Conservation (phyloP, 2,888 invertebrate genomes). For the Idaea aversata region DNA sequence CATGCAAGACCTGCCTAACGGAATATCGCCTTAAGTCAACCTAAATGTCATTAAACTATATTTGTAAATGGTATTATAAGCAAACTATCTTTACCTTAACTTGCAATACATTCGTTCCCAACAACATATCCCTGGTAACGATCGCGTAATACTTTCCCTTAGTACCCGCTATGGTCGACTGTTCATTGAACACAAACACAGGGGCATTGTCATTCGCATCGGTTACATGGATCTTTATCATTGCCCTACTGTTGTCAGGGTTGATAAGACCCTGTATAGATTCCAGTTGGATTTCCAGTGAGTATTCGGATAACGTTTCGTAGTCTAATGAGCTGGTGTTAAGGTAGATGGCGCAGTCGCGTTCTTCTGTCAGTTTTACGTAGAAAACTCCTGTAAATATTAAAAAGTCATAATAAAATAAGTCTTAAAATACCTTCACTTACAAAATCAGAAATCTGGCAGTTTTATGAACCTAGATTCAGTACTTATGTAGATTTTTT, state of each 20-base stretch:
- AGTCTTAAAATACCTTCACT: too few species aligned
- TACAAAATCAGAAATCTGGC: too few species aligned
- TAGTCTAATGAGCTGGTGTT: slow-evolving; percentile 87
- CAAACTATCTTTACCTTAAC: too few species aligned
- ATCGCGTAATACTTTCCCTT: slow-evolving; percentile 90
- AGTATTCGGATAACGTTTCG: slow-evolving; percentile 87
- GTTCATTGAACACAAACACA: slow-evolving; percentile 86
- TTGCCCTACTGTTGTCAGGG: slow-evolving; percentile 86
- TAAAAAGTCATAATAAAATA: not conserved
- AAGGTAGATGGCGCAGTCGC: slow-evolving; percentile 90
- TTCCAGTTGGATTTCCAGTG: slow-evolving; percentile 87
- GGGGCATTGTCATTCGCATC: slow-evolving; percentile 96
- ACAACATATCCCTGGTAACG: slow-evolving; percentile 85
- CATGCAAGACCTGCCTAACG: too few species aligned
- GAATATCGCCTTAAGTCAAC: too few species aligned
- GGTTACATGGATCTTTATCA: slow-evolving; percentile 88
- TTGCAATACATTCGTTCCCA: slow-evolving; percentile 88
- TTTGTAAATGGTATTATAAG: too few species aligned
- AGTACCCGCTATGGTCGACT: slow-evolving; percentile 75
- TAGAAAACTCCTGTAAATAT: slow-evolving; percentile 83
- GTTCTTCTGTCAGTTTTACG: slow-evolving; percentile 86
- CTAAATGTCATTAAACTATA: too few species aligned
- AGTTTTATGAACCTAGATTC: too few species aligned
- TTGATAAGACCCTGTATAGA: slow-evolving; percentile 91
- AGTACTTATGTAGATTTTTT: too few species aligned